These are phyloP conservation scores for Brenthis ino DNA, from an alignment of 2,888 invertebrate species.

Conservation along the genomic window DNA sequence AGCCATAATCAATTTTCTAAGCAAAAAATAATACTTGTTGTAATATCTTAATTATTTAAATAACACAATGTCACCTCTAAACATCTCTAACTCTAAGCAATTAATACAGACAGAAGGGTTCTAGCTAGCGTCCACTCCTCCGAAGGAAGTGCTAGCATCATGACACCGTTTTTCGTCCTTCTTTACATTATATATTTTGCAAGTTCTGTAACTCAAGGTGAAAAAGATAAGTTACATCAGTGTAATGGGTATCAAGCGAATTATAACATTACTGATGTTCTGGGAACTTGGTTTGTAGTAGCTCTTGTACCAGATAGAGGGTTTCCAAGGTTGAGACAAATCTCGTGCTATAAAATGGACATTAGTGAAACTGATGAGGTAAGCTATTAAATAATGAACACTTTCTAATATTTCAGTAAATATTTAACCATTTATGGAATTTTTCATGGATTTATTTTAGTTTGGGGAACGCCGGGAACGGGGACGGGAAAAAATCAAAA, in stretches of 20 bases:
- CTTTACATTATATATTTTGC: slow-evolving; percentile 40
- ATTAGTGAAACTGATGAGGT: slow-evolving; percentile 72
- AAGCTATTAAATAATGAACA: slow-evolving; percentile 22
- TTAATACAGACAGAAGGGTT: slow-evolving; percentile 15
- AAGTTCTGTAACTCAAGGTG: slow-evolving; percentile 38
- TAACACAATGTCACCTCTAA: background rate
- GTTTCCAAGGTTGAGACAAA: slow-evolving; percentile 54
- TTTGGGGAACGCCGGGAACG: too few species aligned
- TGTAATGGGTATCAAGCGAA: slow-evolving; percentile 62
- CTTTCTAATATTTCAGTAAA: too few species aligned
- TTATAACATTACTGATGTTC: slow-evolving; percentile 56
- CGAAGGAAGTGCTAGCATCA: slow-evolving; percentile 38
- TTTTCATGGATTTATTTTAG: too few species aligned
- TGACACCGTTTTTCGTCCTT: slow-evolving; percentile 45
- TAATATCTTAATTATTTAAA: background rate
- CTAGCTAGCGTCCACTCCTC: slow-evolving; percentile 23
- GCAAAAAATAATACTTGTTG: background rate
- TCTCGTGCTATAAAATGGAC: slow-evolving; percentile 65
- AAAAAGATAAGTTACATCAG: slow-evolving; percentile 35
- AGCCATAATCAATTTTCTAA: too few species aligned
- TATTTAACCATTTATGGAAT: too few species aligned
- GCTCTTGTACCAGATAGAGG: slow-evolving; percentile 66
- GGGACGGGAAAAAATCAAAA: too few species aligned
- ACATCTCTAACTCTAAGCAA: slow-evolving; percentile 3
- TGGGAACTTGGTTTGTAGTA: slow-evolving; percentile 67